These are phyloP conservation scores for Etia nguti DNA, from an alignment of 2,113 vertebrate genomes.

Conservation along the genomic window DNA sequence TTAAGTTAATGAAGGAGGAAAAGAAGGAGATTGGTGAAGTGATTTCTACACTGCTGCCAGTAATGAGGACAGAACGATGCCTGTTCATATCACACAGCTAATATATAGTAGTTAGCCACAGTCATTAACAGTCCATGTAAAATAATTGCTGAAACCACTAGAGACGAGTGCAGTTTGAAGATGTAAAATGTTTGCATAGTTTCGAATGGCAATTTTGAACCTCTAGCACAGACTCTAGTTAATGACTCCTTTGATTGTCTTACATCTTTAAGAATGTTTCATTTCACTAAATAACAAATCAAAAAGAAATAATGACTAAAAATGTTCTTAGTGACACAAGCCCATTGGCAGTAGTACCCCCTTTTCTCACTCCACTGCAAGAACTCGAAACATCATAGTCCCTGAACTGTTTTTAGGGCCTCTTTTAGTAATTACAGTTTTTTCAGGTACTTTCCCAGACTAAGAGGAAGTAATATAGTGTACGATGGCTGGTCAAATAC, in stretches of 20 bases:
- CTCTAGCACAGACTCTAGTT: background rate
- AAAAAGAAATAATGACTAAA: background rate
- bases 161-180: background rate
- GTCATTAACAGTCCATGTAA: background rate
- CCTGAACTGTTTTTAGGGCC: background rate
- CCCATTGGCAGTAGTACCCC: background rate
- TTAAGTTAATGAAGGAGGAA: background rate
- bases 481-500: background rate
- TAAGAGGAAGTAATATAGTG: background rate
- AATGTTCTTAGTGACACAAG: background rate
- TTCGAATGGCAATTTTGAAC: background rate
- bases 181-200: background rate
- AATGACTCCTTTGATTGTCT: background rate
- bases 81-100: background rate
- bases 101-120: background rate
- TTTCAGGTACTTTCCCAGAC: background rate
- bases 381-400: background rate
- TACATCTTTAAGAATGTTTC: background rate
- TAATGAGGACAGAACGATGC: background rate
- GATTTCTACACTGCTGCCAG: background rate
- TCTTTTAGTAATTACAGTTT: background rate
- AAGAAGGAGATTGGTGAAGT: background rate
- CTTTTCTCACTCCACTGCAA: background rate
- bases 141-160: background rate
- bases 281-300: background rate